Percentiles rank a stretch among this genome's conserved stretches.
Conservation (phyloP, 2,113 vertebrate genomes). For the Sturnus vulgaris region DNA sequence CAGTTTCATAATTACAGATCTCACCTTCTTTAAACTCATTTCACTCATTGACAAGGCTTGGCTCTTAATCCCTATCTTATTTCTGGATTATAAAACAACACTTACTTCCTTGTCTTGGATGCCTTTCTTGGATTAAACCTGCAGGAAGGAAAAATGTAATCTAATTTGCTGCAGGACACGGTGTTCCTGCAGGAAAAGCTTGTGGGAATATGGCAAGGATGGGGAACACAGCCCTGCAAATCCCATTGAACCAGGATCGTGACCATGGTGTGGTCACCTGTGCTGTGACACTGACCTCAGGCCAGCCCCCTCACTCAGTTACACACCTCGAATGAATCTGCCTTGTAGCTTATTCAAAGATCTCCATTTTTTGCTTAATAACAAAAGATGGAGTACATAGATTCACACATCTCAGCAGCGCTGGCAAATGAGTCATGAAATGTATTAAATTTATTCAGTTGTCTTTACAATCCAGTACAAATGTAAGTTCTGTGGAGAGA, state of each 20-base stretch:
- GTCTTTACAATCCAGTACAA: constrained; percentile 13
- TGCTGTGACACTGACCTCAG: neutral
- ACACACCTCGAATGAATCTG: neutral
- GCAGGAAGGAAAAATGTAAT: constrained; percentile 8
- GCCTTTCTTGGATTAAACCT: neutral
- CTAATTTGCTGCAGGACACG: neutral
- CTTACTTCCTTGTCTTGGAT: neutral
- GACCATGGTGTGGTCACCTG: accelerated
- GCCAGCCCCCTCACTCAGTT: neutral
- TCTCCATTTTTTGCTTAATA: neutral
- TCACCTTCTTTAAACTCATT: neutral
- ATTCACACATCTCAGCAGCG: constrained; percentile 14
- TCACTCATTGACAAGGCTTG: neutral
- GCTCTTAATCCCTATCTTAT: neutral
- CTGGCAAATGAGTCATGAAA: constrained; percentile 43
- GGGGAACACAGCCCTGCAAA: neutral
- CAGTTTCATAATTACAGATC: neutral
- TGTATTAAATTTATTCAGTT: constrained; percentile 33
- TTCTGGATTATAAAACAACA: neutral
- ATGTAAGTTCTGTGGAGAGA: constrained; percentile 36
- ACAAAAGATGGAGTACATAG: neutral
- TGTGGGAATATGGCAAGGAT: neutral
- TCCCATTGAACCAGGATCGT: neutral
- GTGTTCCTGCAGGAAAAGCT: neutral
- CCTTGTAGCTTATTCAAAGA: neutral